Conservation (phyloP, 2,888 invertebrate species). For the Oxytorus armatus region DNA sequence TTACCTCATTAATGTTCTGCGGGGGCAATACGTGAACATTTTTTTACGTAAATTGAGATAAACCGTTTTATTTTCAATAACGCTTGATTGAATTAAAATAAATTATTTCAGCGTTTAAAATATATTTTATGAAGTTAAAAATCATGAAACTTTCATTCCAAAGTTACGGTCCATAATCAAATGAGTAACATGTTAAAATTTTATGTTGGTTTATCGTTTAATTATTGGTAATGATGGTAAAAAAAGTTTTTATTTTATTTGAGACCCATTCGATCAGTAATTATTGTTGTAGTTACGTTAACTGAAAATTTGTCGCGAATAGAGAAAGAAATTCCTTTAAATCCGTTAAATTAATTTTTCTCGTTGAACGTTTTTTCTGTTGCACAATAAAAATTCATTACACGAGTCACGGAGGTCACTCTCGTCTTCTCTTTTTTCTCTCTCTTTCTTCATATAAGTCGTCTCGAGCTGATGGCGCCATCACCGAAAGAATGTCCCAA, state of each 20-base stretch:
- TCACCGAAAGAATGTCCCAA: slow-evolving; percentile 78
- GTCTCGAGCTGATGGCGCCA: slow-evolving; percentile 60
- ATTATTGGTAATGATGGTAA: too few species aligned
- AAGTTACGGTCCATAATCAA: too few species aligned
- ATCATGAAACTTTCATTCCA: too few species aligned
- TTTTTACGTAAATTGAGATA: neutral
- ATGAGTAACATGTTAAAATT: too few species aligned
- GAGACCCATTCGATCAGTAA: too few species aligned
- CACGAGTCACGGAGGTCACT: slow-evolving; percentile 18
- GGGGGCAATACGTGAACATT: neutral
- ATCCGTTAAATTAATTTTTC: neutral
- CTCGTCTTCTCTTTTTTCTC: neutral
- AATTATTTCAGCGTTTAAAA: too few species aligned
- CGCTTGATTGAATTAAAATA: too few species aligned
- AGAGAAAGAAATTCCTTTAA: neutral
- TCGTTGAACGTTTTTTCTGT: neutral
- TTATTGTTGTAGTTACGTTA: too few species aligned
- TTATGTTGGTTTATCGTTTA: too few species aligned
- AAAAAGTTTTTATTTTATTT: too few species aligned
- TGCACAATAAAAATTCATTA: slow-evolving; percentile 39
- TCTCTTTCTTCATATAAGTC: slow-evolving; percentile 30
- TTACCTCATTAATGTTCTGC: neutral
- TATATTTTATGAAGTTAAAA: too few species aligned
- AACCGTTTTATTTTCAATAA: too few species aligned
- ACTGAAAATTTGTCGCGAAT: neutral